Conservation (phyloP, 2,888 invertebrate genomes). For the Diaperis boleti region DNA sequence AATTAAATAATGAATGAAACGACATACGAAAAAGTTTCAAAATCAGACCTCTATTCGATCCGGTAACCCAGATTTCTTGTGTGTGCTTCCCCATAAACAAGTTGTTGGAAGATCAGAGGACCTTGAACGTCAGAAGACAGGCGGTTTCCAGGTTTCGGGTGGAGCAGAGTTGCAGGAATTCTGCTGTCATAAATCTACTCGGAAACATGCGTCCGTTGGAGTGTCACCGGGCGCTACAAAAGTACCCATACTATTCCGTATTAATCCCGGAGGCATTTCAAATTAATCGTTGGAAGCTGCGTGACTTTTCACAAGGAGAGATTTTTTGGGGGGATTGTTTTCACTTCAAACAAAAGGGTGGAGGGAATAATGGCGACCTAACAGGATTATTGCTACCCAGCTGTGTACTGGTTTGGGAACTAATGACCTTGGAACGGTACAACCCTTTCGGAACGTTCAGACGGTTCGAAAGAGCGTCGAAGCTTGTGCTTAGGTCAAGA, state of each 20-base stretch:
- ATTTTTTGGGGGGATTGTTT: neutral
- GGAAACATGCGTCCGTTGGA: too few relatives aligned
- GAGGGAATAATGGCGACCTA: neutral
- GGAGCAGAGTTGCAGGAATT: too few relatives aligned
- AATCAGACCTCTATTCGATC: slow-evolving; percentile 11
- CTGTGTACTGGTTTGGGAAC: neutral
- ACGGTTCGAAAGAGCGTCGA: neutral
- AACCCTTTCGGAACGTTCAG: neutral
- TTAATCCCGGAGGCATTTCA: too few relatives aligned
- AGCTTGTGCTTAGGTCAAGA: too few relatives aligned
- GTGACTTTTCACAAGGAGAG: neutral
- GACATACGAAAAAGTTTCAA: slow-evolving; percentile 4
- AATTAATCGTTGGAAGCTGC: too few relatives aligned
- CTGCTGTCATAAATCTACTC: too few relatives aligned
- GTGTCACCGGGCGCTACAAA: too few relatives aligned
- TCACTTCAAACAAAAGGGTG: neutral
- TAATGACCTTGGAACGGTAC: neutral
- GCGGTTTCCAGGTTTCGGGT: too few relatives aligned
- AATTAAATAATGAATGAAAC: neutral
- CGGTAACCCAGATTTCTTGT: slow-evolving; percentile 22
- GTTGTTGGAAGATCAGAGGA: slow-evolving; percentile 12
- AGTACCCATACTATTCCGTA: too few relatives aligned
- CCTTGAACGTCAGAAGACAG: too few relatives aligned
- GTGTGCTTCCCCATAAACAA: slow-evolving; percentile 18
- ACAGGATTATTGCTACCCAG: neutral